A percentile compares a stretch with the other conserved stretches of the same genome.
These are phyloP conservation scores for Camponotus fellah DNA, from an alignment of 2,888 invertebrate genomes.

Conservation along the genomic window DNA sequence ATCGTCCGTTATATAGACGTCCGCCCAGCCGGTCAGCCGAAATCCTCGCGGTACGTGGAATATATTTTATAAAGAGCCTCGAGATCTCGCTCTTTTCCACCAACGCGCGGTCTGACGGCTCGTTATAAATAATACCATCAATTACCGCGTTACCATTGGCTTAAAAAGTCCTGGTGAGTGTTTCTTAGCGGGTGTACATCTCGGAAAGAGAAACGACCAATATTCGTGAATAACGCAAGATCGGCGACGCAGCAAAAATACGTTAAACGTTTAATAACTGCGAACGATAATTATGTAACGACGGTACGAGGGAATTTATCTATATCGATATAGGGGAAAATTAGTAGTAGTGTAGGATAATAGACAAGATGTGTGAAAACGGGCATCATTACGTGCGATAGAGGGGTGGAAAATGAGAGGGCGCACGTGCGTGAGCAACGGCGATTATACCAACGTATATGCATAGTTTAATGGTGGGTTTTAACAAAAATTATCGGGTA, in stretches of 20 bases:
- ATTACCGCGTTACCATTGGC: slow-evolving; percentile 39
- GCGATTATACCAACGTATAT: slow-evolving; percentile 62
- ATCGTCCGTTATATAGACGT: slow-evolving; percentile 44
- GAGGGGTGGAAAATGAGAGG: slow-evolving; percentile 60
- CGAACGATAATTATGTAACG: slow-evolving; percentile 27
- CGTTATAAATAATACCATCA: slow-evolving; percentile 43
- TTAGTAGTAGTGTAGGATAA: slow-evolving; percentile 16
- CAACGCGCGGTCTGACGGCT: slow-evolving; percentile 23
- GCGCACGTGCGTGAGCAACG: slow-evolving; percentile 66
- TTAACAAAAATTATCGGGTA: slow-evolving; percentile 81
- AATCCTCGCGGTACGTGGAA: slow-evolving; percentile 39
- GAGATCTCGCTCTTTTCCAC: slow-evolving; percentile 36
- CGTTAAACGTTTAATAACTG: slow-evolving; percentile 2
- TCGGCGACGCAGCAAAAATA: slow-evolving; percentile 10
- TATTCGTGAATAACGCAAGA: background rate
- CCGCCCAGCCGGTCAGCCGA: slow-evolving; percentile 46
- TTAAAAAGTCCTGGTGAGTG: background rate
- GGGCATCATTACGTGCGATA: slow-evolving; percentile 65
- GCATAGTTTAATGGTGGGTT: slow-evolving; percentile 73
- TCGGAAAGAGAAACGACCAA: background rate
- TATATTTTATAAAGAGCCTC: slow-evolving; percentile 7
- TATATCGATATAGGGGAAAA: slow-evolving; percentile 22
- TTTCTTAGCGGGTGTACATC: background rate
- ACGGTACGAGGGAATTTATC: slow-evolving; percentile 27
- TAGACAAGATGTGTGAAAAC: slow-evolving; percentile 60